These are phyloP conservation scores for Agelaius tricolor DNA, from an alignment of 2,113 vertebrate genomes.

Conservation along the genomic window DNA sequence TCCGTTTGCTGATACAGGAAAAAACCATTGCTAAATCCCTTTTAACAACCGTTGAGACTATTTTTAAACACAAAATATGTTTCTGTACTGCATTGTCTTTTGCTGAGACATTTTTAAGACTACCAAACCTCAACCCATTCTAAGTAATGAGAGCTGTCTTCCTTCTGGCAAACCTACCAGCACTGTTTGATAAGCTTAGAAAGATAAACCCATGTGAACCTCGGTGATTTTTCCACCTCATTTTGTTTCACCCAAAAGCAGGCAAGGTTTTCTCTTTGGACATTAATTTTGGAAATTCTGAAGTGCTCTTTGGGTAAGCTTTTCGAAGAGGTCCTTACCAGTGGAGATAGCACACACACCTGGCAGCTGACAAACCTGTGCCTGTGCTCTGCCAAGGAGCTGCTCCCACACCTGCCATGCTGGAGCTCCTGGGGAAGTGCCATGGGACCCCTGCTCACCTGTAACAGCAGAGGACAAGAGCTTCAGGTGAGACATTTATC, in stretches of 20 bases:
- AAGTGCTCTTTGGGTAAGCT: not conserved
- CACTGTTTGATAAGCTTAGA: not conserved
- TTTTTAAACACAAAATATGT: not conserved
- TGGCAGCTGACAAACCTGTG: not conserved
- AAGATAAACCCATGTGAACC: not conserved
- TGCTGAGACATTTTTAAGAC: not conserved
- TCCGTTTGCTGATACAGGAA: not conserved
- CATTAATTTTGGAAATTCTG: not conserved
- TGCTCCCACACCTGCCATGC: not conserved
- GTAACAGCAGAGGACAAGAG: not conserved
- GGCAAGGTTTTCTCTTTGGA: not conserved
- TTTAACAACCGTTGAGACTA: not conserved
- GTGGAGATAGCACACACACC: fast-evolving
- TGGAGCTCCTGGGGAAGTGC: not conserved
- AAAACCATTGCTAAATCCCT: not conserved
- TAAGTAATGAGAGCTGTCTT: not conserved
- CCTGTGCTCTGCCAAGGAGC: not conserved
- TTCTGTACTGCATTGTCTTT: not conserved
- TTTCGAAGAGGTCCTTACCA: not conserved
- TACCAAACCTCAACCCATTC: not conserved
- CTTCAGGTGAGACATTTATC: not conserved
- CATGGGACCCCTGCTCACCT: fast-evolving
- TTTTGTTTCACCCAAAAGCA: not conserved
- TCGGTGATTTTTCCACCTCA: not conserved
- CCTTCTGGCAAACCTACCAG: not conserved